Percentiles rank a stretch among this genome's conserved stretches.
These are phyloP conservation scores for Megaleporinus macrocephalus DNA, from an alignment of 2,113 vertebrate genomes.

Conservation along the genomic window DNA sequence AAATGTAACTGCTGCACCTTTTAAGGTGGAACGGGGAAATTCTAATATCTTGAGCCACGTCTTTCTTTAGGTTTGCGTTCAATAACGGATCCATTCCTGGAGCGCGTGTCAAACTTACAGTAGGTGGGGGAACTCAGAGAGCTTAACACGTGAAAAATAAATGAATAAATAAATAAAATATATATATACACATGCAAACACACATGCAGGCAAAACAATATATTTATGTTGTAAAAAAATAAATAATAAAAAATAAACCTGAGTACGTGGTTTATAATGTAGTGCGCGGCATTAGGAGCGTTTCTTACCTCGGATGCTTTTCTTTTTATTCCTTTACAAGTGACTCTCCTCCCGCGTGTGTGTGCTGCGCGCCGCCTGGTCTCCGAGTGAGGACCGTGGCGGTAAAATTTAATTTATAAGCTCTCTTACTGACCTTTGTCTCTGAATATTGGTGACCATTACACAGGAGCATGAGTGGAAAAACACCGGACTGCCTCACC, in stretches of 20 bases:
- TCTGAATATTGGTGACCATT: constrained; percentile 80
- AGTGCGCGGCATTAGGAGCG: not conserved
- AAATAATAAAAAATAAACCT: too few relatives aligned
- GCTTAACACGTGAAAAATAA: too few relatives aligned
- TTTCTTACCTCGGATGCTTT: constrained; percentile 70
- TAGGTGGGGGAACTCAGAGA: not conserved
- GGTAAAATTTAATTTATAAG: constrained; percentile 84
- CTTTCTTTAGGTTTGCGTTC: too few relatives aligned
- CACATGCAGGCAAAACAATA: too few relatives aligned
- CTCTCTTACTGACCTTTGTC: constrained; percentile 89
- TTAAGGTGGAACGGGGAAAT: too few relatives aligned
- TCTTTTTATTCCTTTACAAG: constrained; percentile 70
- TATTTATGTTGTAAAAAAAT: too few relatives aligned
- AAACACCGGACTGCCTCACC: constrained; percentile 89
- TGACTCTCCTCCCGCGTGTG: constrained; percentile 5
- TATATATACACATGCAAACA: too few relatives aligned
- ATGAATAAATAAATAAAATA: too few relatives aligned
- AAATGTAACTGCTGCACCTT: too few relatives aligned
- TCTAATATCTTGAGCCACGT: too few relatives aligned
- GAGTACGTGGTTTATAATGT: too few relatives aligned
- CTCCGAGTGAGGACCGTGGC: constrained; percentile 69
- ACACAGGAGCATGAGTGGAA: constrained; percentile 90
- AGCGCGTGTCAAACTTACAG: not conserved
- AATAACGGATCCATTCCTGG: too few relatives aligned
- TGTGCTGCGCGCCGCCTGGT: constrained; percentile 63